Conservation (phyloP, 2,888 invertebrate species). For the Germaria angustata region DNA sequence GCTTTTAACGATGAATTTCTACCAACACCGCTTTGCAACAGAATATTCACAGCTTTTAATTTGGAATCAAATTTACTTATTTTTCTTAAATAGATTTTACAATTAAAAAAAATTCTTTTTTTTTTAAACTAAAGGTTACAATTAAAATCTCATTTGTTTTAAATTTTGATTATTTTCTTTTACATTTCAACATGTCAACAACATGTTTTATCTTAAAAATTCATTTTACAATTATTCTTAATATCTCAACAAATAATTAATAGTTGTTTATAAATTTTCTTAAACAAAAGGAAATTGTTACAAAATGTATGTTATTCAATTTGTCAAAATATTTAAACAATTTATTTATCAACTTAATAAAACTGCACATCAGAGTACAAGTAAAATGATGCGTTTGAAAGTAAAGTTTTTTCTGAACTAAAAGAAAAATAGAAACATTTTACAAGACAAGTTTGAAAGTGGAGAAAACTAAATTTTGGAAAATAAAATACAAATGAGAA, state of each 20-base stretch:
- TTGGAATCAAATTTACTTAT: too few relatives aligned
- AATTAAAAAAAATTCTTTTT: too few relatives aligned
- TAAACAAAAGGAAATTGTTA: background rate
- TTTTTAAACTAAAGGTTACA: background rate
- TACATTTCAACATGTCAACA: constrained; percentile 10
- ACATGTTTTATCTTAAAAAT: background rate
- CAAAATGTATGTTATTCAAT: constrained; percentile 15
- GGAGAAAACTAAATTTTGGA: constrained; percentile 24
- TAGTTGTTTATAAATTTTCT: background rate
- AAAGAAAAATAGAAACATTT: constrained; percentile 21
- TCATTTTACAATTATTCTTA: constrained; percentile 30
- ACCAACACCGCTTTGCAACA: too few relatives aligned
- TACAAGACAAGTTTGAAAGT: background rate
- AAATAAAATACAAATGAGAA: constrained; percentile 20
- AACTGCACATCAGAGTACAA: constrained; percentile 23
- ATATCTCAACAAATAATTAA: constrained; percentile 14
- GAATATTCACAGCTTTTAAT: too few relatives aligned
- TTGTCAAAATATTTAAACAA: constrained; percentile 58
- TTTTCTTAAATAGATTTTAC: too few relatives aligned
- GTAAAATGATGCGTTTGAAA: constrained; percentile 32
- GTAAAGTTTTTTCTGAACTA: constrained; percentile 1
- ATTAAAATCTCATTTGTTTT: background rate
- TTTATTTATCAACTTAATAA: constrained; percentile 59
- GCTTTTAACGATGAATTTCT: too few relatives aligned
- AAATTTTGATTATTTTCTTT: background rate